Evolutionary conservation across 1,140 invertebrate genomes (phyloP), one percentile per base, ranked within the genome.

Genomic region (Bombus superbus): DNA sequence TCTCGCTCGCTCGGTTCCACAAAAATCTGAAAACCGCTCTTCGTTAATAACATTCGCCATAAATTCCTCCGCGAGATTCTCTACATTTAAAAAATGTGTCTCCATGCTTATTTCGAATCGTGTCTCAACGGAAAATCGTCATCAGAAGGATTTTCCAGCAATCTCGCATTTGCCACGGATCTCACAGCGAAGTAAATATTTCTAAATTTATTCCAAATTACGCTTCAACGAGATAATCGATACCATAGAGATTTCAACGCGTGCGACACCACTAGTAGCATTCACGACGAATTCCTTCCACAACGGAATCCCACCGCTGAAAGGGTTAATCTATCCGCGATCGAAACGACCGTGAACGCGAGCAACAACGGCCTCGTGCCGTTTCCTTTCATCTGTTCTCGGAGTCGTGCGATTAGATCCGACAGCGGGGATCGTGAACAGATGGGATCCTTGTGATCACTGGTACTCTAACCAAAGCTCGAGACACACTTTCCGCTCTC

Each of bases 401-500:
- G 25, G 25, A 53, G 28, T n/a, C 25, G 32, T 38, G 28, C 74
- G 74, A 76, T 76, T 59, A 76, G 53, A 76, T 76, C 74, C 74
- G 74, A 76, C 74, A 76, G 53, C 74, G 74, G 10, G 73, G 73
- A 75, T 75, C 73, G 73, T 32, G 47, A 57, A 53, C 74, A 40
- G 53, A 77, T 64, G 64, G 38, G 75, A 78, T 64, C 75, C 38
- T 22, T 32, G 57, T 18, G 75, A 59, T 76, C 75, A 38, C 11
- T 40, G 53, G 18, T 32, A 40, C 74, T 76, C 35, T 22, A 18
- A 53, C 42, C 72, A 25, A 47, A 13, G 32, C 32, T 38, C 25
- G 25, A 85, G n/a, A 69, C 69, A 86, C 47, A 82, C 74, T 89
- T 80, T 88, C 88, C 38, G 59, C 73, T 74, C 69, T 71, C 38